Evolutionary conservation across 1,140 invertebrate species (phyloP).

Genomic region (Thrips palmi): DNA sequence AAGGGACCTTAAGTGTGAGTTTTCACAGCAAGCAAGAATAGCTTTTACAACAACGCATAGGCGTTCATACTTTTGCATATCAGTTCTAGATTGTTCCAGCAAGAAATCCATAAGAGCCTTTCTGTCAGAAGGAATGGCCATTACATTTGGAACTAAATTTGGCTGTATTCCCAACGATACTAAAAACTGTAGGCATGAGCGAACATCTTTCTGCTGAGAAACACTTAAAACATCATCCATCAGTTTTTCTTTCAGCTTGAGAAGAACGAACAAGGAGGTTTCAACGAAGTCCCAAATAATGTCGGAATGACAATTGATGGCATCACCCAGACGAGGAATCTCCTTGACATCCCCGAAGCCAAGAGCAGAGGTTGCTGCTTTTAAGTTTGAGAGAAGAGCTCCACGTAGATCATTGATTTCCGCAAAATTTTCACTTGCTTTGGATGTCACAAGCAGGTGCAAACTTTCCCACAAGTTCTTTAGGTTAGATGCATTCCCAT

Average conservation of each 20-base stretch:
- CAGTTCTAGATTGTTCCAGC: slow-evolving; percentile 9
- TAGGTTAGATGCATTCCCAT: too few species aligned
- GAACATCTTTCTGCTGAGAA: slow-evolving; percentile 21
- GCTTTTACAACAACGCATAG: slow-evolving; percentile 19
- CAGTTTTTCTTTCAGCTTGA: slow-evolving; percentile 1
- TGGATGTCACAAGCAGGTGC: too few species aligned
- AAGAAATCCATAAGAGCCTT: slow-evolving; percentile 5
- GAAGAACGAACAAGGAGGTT: too few species aligned
- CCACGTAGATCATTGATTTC: too few species aligned
- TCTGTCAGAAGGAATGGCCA: slow-evolving; percentile 5
- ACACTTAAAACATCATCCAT: slow-evolving; percentile 21
- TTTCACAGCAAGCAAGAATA: slow-evolving; percentile 22
- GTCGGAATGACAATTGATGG: too few species aligned
- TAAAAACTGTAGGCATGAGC: slow-evolving; percentile 31
- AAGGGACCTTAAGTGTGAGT: slow-evolving; percentile 21
- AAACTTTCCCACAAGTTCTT: too few species aligned
- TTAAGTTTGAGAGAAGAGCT: too few species aligned
- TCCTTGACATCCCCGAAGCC: too few species aligned
- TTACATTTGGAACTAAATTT: slow-evolving; percentile 30
- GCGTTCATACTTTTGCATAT: slow-evolving; percentile 24
- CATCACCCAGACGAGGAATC: too few species aligned
- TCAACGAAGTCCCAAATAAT: too few species aligned
- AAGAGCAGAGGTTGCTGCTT: too few species aligned
- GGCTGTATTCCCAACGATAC: slow-evolving; percentile 40
- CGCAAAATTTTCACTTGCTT: too few species aligned